A percentile compares a stretch with the other conserved stretches of the same genome.
phyloP scores from a whole-genome alignment of 2,888 invertebrate species.

The Lycia hirtaria region DNA sequence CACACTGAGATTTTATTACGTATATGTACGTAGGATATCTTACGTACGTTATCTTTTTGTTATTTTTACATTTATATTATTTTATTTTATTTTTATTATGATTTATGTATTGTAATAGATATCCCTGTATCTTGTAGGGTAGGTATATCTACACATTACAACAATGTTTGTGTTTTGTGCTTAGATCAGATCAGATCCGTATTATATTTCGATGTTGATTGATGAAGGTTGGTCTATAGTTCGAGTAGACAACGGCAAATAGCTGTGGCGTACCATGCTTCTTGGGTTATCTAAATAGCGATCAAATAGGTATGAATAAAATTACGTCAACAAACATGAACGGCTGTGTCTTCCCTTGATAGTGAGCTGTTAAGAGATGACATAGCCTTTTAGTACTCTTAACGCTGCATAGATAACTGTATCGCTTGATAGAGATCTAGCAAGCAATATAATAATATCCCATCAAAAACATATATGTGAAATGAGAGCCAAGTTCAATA shows the following conservation, averaged over 20 bases:
- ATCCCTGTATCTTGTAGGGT: not conserved
- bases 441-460: no score
- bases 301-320: no score
- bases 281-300: not conserved
- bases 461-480: no score
- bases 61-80: not conserved
- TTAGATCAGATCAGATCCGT: slow-evolving; percentile 1
- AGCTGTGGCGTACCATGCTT: not conserved
- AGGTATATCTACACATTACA: not conserved
- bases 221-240: slow-evolving; percentile 13
- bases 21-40: no score
- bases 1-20: no score
- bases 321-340: no score
- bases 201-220: slow-evolving; percentile 16
- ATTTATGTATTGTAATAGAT: not conserved
- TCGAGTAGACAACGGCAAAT: slow-evolving; percentile 1
- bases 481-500: no score
- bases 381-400: no score
- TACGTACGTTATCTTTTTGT: not conserved
- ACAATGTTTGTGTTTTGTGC: slow-evolving; percentile 4
- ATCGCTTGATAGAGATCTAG: no score
- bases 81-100: not conserved
- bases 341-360: no score
- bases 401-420: no score
- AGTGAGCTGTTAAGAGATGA: no score